Evolutionary conservation across 2,797 vertebrate genomes (phyloP), one percentile per base, ranked within the genome.

Genomic region (Chaetophractus vellerosus): DNA sequence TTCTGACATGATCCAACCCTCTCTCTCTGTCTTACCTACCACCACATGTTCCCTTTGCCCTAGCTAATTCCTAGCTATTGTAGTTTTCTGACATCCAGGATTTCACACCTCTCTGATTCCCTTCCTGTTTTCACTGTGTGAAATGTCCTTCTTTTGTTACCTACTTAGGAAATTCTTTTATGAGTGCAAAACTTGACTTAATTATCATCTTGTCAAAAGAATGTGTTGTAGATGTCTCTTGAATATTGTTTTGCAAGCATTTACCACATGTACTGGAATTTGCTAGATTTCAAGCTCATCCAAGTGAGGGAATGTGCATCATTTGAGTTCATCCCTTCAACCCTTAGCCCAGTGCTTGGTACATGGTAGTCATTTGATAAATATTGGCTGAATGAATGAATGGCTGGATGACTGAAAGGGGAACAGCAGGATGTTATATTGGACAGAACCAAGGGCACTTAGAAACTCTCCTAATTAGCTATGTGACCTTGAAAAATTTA

Each of bases 131-230:
- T 85, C 71, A 45, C 33, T 87, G 69, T 48, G 52, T 45, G 41
- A 78, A 45, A n/a, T 63, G 61, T 36, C 18, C 45, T 64, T 84
- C 59, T 71, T 26, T 78, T 23, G 2, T 72, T 74, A 48, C n/a
- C 19, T 69, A 9, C 23, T 83, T 83, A 74, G 38, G 50, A 55
- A 72, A 66, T 45, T 57, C 21, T 68, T 83, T 79, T 79, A 76
- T 24, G 57, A 95, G n/a, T 88, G 28, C 74, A 50, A 68, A 74
- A 64, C 38, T 31, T 87, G 71, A 26, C 41, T 88, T 85, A 36
- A n/a, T 64, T 66, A 28, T 33, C 50, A 84, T 45, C 69, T 57
- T 66, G 59, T 90, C 64, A 81, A 36, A 61, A 86, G 1, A 68
- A 28, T 8, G 18, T 31, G 21, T 18, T 41, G 76, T 36, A 3